Evolutionary conservation across 2,888 invertebrate genomes (phyloP), one percentile per base, ranked within the genome.

Genomic region (Megaustenia siamemsis): DNA sequence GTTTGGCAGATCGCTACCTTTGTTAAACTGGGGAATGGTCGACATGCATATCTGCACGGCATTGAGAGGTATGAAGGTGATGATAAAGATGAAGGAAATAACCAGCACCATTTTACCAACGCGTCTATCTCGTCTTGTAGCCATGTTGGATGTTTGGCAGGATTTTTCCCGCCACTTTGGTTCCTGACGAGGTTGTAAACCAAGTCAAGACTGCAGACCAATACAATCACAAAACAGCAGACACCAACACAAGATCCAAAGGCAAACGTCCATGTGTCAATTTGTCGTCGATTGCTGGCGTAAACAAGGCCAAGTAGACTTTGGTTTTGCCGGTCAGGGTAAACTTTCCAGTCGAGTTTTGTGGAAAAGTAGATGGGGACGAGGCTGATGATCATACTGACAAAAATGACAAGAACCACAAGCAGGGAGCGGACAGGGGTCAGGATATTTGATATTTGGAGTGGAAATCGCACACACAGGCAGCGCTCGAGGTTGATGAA

Each of bases 41-140:
- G 71, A 73, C 45, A 45, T 73, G 28, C 71, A 76, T 1, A 76
- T 53, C 56, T 76, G 76, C 6, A 76, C 56, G n/a, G 38, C 56
- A 56, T 56, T 76, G 0, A 60, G 53, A 0, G 76, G 76, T n/a
- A 76, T 53, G n/a, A 76, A 76, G n/a, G 56, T 76, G 35, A 76
- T 18, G 15, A 76, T 56, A 38, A 76, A 76, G 38, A 76, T 35
- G 1, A 53, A 21, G 38, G 76, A 76, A 2, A 76, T 32, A 21
- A 76, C 76, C 0, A 76, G 10, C 1, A 76, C 56, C 76, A 76
- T 76, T 53, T 60, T 76, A 0, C 53, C 60, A n/a, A 56, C 76
- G 35, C 60, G 53, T 24, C 38, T 18, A 24, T 76, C 76, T 2
- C 60, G 53, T 76, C 60, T 53, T 21, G n/a, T 15, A 35, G 38